phyloP scores from a whole-genome alignment of 2,113 vertebrate species.

The Brienomyrus brachyistius region DNA sequence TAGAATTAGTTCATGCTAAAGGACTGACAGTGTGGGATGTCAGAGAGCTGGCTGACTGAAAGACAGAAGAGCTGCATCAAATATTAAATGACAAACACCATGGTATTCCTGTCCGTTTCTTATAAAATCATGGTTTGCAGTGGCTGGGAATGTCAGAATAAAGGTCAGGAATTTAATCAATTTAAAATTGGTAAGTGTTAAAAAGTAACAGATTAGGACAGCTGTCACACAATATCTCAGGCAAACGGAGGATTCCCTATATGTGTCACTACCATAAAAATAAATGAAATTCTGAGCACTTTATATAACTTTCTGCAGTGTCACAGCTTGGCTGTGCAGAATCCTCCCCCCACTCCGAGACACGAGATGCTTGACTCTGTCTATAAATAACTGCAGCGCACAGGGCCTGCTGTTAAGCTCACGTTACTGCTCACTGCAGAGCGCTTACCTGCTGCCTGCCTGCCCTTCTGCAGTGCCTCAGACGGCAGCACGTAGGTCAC shows the following conservation, averaged over 20 bases:
- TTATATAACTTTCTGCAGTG: neutral
- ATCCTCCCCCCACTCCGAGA: neutral
- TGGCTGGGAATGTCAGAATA: slow-evolving; percentile 1
- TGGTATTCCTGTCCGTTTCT: neutral
- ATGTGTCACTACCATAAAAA: neutral
- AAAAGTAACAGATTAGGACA: slow-evolving; percentile 55
- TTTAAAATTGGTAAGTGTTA: slow-evolving; percentile 58
- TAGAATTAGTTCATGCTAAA: neutral
- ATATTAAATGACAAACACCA: neutral
- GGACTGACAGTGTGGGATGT: neutral
- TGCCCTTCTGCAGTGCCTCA: slow-evolving; percentile 93
- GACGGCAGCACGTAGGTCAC: slow-evolving; percentile 94
- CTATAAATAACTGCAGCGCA: neutral
- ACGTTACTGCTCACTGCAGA: neutral
- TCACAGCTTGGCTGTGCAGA: neutral
- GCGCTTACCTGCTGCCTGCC: slow-evolving; percentile 85
- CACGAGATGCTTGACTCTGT: neutral
- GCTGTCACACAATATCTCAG: neutral
- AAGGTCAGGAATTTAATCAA: slow-evolving; percentile 58
- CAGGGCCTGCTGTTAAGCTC: neutral
- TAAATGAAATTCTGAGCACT: neutral
- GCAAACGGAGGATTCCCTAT: neutral
- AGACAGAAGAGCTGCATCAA: neutral
- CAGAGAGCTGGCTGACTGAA: neutral
- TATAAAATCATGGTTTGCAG: neutral